phyloP scores from a whole-genome alignment of 2,113 vertebrate species.

The Dipodomys ordii region DNA sequence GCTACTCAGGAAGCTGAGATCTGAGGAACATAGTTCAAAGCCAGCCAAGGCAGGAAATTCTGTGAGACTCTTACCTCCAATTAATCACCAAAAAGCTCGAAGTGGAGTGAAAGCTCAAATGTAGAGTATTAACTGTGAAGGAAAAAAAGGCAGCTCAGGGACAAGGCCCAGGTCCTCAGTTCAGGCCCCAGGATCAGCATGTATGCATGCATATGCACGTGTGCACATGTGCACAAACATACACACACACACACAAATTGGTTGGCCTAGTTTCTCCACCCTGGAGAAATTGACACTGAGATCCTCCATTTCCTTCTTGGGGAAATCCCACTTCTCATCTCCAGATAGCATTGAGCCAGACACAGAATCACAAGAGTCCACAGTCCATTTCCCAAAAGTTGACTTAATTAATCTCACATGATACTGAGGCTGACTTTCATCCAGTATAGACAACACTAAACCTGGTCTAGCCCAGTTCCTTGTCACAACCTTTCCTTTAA shows the following conservation, averaged over 20 bases:
- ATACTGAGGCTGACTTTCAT: conserved; percentile 20
- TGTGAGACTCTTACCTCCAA: no score
- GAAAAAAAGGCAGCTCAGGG: no score
- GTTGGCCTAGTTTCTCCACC: background rate
- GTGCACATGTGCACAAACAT: no score
- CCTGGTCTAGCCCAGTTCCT: background rate
- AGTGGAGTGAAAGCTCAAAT: no score
- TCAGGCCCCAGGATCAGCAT: no score
- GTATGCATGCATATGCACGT: no score
- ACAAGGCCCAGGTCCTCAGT: no score
- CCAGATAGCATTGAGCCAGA: conserved; percentile 38
- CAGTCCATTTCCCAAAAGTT: conserved; percentile 45
- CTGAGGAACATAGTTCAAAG: no score
- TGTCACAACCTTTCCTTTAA: background rate
- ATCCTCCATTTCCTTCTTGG: conserved; percentile 47
- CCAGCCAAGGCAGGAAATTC: no score
- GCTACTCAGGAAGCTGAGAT: no score
- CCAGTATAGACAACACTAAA: conserved; percentile 16
- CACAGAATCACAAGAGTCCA: conserved; percentile 45
- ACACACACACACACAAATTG: background rate
- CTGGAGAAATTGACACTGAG: background rate
- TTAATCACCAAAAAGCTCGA: no score
- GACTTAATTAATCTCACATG: conserved; percentile 43
- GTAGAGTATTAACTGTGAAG: no score
- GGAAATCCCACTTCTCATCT: conserved; percentile 48